Evolutionary conservation across 2,113 vertebrate species (phyloP).

Genomic region (Neolamprologus toae): DNA sequence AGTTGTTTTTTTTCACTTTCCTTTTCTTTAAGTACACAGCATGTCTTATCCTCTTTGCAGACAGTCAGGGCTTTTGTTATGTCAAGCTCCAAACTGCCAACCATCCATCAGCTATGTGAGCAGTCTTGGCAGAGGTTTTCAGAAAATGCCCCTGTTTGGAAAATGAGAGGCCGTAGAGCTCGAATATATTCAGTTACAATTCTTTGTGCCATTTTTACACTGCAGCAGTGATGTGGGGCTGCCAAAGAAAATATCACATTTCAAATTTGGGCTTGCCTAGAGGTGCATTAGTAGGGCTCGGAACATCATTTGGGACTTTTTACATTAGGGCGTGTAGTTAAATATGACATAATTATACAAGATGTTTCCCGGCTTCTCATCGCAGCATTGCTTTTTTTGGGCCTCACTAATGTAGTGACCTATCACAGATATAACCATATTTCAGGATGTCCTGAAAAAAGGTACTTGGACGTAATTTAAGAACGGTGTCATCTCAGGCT

Average conservation of each 20-base stretch:
- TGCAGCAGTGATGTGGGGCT: neutral
- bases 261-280: neutral
- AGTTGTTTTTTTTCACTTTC: neutral
- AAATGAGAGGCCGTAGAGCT: neutral
- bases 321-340: neutral
- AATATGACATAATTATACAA: neutral
- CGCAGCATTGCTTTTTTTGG: neutral
- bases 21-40: neutral
- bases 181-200: neutral
- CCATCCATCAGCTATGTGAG: neutral
- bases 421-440: neutral
- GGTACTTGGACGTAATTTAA: fast-evolving
- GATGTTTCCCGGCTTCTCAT: neutral
- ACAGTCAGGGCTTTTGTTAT: neutral
- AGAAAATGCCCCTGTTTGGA: neutral
- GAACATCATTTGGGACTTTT: neutral
- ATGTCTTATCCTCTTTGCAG: neutral
- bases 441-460: neutral
- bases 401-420: neutral
- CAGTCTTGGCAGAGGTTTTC: neutral
- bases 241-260: neutral
- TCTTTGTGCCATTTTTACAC: neutral
- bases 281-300: neutral
- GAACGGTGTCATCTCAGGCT: neutral
- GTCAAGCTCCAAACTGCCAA: neutral